Evolutionary conservation across 2,888 invertebrate species (phyloP).

Genomic region (Cosmia trapezina): DNA sequence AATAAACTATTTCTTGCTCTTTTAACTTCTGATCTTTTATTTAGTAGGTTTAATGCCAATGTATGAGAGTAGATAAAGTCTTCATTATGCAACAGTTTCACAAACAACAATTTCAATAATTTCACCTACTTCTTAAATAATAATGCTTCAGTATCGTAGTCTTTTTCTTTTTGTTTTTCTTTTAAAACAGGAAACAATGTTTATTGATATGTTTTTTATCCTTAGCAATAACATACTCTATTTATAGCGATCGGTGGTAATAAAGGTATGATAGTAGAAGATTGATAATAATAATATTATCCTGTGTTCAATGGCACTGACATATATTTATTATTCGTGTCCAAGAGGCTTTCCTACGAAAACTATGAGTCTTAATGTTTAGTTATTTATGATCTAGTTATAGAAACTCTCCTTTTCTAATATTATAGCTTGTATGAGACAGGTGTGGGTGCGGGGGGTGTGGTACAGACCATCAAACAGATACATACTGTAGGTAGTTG

Average conservation of each 20-base stretch:
- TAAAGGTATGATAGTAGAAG: neutral
- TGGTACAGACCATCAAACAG: too few species aligned
- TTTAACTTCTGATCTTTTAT: too few species aligned
- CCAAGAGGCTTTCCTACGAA: neutral
- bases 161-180: too few species aligned
- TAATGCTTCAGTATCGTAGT: neutral
- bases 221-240: neutral
- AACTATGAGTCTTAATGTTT: neutral
- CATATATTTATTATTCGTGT: slow-evolving; percentile 4
- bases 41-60: too few species aligned
- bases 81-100: too few species aligned
- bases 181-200: neutral
- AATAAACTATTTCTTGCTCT: too few species aligned
- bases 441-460: too few species aligned
- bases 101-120: too few species aligned
- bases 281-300: neutral
- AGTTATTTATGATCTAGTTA: neutral
- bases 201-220: neutral
- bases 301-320: neutral
- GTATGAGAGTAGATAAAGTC: too few species aligned
- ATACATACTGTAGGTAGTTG: neutral
- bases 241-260: neutral
- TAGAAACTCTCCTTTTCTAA: neutral
- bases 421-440: too few species aligned
- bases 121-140: neutral